A percentile compares a stretch with the other conserved stretches of the same genome.
These are phyloP conservation scores for Drosophila busckii DNA, from an alignment of 1,140 invertebrate species.

Conservation along the genomic window DNA sequence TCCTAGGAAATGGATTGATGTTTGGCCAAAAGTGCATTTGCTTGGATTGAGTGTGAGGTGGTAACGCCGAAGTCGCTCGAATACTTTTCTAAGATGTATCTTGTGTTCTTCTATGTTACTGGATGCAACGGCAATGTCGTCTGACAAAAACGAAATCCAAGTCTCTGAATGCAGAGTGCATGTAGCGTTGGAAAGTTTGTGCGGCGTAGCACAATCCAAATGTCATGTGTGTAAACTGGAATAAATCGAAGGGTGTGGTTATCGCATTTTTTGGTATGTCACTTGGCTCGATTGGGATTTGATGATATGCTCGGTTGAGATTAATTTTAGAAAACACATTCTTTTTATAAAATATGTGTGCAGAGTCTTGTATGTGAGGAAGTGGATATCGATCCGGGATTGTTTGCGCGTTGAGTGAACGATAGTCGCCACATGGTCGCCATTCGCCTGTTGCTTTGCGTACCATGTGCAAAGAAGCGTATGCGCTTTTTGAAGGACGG, in stretches of 20 bases:
- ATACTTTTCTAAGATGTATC: conserved; percentile 1
- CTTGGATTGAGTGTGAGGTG: conserved; percentile 1
- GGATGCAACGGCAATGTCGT: background rate
- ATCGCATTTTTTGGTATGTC: conserved; percentile 18
- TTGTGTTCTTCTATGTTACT: background rate
- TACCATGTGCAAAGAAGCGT: too few species aligned
- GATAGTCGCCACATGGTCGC: conserved; percentile 79
- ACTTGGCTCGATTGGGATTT: background rate
- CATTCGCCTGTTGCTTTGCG: conserved; percentile 54
- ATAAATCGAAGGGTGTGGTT: conserved; percentile 20
- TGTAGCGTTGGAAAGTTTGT: conserved; percentile 11
- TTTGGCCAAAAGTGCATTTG: conserved; percentile 11
- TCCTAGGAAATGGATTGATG: conserved; percentile 1
- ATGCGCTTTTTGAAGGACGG: too few species aligned
- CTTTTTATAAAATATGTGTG: conserved; percentile 1
- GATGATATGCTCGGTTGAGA: conserved; percentile 1
- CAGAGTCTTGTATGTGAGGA: conserved; percentile 36
- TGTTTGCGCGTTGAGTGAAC: conserved; percentile 74
- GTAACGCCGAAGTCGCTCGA: background rate
- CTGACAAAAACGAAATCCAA: conserved; percentile 1
- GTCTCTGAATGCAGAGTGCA: conserved; percentile 7
- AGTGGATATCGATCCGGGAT: conserved; percentile 79
- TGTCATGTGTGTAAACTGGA: conserved; percentile 17
- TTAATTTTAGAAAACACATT: conserved; percentile 14
- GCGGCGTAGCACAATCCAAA: conserved; percentile 26